Evolutionary conservation across 2,888 invertebrate species (phyloP), one percentile per base, ranked within the genome.

Genomic region (Entomobrya multifasciata): DNA sequence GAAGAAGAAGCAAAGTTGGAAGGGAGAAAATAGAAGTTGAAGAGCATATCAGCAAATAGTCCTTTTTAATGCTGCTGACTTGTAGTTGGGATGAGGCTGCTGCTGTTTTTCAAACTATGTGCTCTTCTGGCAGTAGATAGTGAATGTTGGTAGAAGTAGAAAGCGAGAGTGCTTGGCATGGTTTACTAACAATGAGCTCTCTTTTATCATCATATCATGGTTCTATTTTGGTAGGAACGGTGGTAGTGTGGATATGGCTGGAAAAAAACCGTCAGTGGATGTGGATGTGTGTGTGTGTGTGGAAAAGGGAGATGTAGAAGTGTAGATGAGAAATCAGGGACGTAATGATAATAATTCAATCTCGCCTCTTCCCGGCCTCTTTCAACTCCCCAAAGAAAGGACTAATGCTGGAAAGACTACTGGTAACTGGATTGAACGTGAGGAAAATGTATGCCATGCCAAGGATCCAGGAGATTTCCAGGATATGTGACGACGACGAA

Each of bases 261-360:
- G 44, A 44, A 41, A 49, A 49, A 49, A 11, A 22, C 41, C 22
- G 15, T 67, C 67, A 44, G 67, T 44, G 41, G 27, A 27, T 60
- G 27, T 67, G 67, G 20, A 25, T 22, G 17, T 4, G 17, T n/a
- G 60, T 30, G n/a, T 8, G 62, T 15, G 30, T 27, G 60, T 44
- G 70, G 44, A 47, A 72, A 30, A 11, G 72, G 17, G 47, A 4
- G 13, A 44, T 15, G 67, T n/a, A 44, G 67, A 80, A 25, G 81
- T 81, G 72, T 49, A 81, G 57, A 81, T 81, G 81, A 70, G 81
- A 81, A 81, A 72, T 81, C 81, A 81, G 55, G 72, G 72, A 81
- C 80, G 80, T 81, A 81, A 81, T 81, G 81, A 81, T 41, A 72
- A 70, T 81, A 72, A 72, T 81, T 80, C 65, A 80, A 80, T 80